A percentile compares a stretch with the other conserved stretches of the same genome.
Evolutionary conservation across 2,888 invertebrate genomes (phyloP).

Genomic region (Mesochorus sp.): DNA sequence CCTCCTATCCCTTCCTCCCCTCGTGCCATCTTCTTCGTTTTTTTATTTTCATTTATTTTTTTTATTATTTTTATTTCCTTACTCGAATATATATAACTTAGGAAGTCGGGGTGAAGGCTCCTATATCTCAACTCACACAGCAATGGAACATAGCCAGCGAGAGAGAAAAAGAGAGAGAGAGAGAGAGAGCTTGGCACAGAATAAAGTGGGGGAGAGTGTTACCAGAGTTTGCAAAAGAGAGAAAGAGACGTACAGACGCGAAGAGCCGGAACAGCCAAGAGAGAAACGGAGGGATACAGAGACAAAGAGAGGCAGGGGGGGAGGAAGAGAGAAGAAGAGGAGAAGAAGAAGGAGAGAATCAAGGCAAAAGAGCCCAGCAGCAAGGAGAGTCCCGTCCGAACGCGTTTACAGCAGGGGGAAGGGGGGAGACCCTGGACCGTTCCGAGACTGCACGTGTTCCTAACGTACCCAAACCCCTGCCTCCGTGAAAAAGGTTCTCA

Average conservation of each 20-base stretch:
- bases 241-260: conserved; percentile 48
- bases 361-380: conserved; percentile 56
- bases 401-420: conserved; percentile 72
- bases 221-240: conserved; percentile 35
- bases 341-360: conserved; percentile 40
- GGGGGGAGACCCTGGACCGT: conserved; percentile 75
- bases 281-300: conserved; percentile 23
- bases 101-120: conserved; percentile 70
- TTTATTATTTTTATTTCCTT: conserved; percentile 23
- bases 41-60: conserved; percentile 34
- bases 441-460: conserved; percentile 81
- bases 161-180: conserved; percentile 1
- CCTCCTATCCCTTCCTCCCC: conserved; percentile 17
- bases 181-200: neutral
- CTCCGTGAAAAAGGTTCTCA: conserved; percentile 78
- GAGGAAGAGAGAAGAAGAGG: neutral
- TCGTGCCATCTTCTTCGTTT: conserved; percentile 48
- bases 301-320: conserved; percentile 23
- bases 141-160: conserved; percentile 4
- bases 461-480: conserved; percentile 80
- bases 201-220: conserved; percentile 23
- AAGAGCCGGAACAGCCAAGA: conserved; percentile 31
- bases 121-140: conserved; percentile 78
- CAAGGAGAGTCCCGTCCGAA: conserved; percentile 73
- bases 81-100: conserved; percentile 62